These are phyloP conservation scores for Conus canariensis DNA, from an alignment of 2,888 invertebrate genomes.

Conservation along the genomic window DNA sequence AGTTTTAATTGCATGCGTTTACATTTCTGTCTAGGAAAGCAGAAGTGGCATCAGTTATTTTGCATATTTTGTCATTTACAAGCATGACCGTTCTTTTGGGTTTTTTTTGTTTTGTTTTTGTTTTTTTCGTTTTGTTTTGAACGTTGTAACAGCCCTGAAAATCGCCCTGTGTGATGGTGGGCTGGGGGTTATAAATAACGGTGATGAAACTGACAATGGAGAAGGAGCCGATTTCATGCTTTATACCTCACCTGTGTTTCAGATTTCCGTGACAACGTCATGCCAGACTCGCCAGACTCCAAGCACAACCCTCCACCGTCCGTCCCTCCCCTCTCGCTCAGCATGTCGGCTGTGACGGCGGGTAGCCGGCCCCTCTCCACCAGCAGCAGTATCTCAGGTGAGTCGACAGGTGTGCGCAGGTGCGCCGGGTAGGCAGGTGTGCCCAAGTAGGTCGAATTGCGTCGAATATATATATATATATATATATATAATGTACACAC, in stretches of 20 bases:
- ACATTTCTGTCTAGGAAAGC: no score
- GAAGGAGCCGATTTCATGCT: no score
- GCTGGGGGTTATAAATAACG: no score
- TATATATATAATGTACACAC: no score
- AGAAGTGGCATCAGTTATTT: no score
- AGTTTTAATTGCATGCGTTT: neutral
- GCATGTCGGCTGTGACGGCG: constrained; percentile 58
- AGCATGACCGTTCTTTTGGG: no score
- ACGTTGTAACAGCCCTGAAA: no score
- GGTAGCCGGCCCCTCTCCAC: constrained; percentile 57
- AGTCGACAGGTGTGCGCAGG: neutral
- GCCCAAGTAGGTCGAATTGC: neutral
- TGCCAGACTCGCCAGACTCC: constrained; percentile 72
- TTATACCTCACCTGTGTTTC: constrained; percentile 45
- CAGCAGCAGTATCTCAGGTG: constrained; percentile 60
- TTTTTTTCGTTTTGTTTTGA: neutral
- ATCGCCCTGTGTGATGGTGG: no score
- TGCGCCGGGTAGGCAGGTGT: neutral
- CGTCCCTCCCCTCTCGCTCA: constrained; percentile 58
- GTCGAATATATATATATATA: neutral
- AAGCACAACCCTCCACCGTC: constrained; percentile 58
- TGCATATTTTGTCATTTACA: no score
- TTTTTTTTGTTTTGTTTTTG: neutral
- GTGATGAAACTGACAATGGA: no score
- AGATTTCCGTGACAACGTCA: constrained; percentile 71